A percentile compares a stretch with the other conserved stretches of the same genome.
phyloP scores from a whole-genome alignment of 37 sponge, comb jelly and placozoan genomes.

The Tethya wilhelma region DNA sequence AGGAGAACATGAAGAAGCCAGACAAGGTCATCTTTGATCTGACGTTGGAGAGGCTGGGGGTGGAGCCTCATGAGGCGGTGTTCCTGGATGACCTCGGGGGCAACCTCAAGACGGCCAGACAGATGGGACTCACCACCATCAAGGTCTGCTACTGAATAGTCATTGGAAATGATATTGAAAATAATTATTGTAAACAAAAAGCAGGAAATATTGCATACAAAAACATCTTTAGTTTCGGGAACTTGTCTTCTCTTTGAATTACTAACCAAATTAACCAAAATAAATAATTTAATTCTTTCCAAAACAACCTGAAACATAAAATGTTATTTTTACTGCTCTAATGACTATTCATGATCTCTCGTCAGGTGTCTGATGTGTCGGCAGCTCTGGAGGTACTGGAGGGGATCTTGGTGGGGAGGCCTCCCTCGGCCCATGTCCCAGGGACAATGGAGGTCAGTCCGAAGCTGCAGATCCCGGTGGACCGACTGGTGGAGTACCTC shows the following conservation, averaged over 20 bases:
- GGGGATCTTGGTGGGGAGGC: background rate
- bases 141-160: constrained; percentile 23
- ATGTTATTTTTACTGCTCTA: background rate
- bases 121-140: constrained; percentile 68
- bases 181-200: background rate
- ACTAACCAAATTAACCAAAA: too few relatives aligned
- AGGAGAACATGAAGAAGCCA: constrained; percentile 58
- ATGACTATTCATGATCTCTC: background rate
- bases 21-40: constrained; percentile 47
- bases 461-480: constrained; percentile 34
- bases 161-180: background rate
- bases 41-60: constrained; percentile 49
- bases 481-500: constrained; percentile 34
- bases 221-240: too few relatives aligned
- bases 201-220: background rate
- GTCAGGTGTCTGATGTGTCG: constrained; percentile 30
- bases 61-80: constrained; percentile 48
- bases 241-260: too few relatives aligned
- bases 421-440: constrained; percentile 3
- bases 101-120: constrained; percentile 64
- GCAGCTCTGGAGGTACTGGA: constrained; percentile 49
- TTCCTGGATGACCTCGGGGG: constrained; percentile 79
- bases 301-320: background rate
- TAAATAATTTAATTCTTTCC: background rate
- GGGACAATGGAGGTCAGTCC: constrained; percentile 52